Base-by-base conservation (phyloP, 2,113 vertebrate species). In the Capreolus pygargus region DNA sequence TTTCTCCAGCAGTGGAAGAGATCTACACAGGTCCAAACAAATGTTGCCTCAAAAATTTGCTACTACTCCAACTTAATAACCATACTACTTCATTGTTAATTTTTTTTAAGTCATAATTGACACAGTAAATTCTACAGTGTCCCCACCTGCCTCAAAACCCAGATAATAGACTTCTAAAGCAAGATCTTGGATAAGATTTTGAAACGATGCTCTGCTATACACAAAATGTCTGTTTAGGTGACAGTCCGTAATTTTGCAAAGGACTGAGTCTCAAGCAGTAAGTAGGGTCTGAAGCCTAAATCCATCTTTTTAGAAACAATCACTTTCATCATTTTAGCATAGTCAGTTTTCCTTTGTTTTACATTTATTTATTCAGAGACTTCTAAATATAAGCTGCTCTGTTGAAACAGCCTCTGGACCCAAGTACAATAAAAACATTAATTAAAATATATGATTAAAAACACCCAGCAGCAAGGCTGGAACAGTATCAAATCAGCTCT, bases 281-380 rank as follows among this genome's bases (percentile, higher is more conserved):
- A 82, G 50, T 82, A 30, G 6, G 84, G 15, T 81, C 19, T 81
- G 87, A 61, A 87, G 43, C 5, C 25, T 70, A 60, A 79, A 28
- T 70, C 84, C 97, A 97, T 98, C 93, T 95, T 60, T 96, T 0
- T 47, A 92, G 96, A 97, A 45, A 2, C 83, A 87, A 84, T 97
- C 86, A 89, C 96, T 98, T 88, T 97, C 97, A 91, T 30, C 0
- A n/a, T 21, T 88, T 89, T 97, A 98, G 95, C 96, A 98, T 96
- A 96, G 92, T 98, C 83, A 67, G n/a, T 97, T 98, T 98, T 97
- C 97, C 97, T 96, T 98, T 94, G 96, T 95, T 98, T 99, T 98
- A 89, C 54, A 94, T 97, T 96, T 98, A 96, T 96, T 98, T 98
- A 97, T 98, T 96, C 92, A 93, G 81, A 91, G 91, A 95, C 52